Percentiles rank a stretch among this genome's conserved stretches.
Evolutionary conservation across 1,140 invertebrate species (phyloP).

Genomic region (Diachasmimorpha longicaudata): DNA sequence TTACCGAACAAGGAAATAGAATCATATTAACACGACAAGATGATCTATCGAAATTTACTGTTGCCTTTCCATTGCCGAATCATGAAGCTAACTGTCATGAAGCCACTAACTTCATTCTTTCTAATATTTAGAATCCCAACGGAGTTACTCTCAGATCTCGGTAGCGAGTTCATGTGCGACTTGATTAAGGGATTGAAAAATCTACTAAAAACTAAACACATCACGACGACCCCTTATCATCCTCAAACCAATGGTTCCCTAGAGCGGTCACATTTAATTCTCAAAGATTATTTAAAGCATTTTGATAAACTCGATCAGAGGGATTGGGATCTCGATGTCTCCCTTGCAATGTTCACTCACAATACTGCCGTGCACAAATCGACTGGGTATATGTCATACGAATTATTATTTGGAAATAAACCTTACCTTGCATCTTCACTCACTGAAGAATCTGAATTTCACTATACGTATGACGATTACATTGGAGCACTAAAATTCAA

Average conservation of each 20-base stretch:
- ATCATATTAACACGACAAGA: not conserved
- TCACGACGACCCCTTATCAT: conserved; percentile 36
- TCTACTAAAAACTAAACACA: conserved; percentile 7
- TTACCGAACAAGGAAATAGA: not conserved
- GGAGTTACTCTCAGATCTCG: conserved; percentile 44
- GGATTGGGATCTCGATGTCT: conserved; percentile 49
- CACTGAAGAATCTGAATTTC: not conserved
- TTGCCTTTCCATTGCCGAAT: not conserved
- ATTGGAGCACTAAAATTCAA: not conserved
- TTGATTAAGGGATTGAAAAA: not conserved
- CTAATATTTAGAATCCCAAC: conserved; percentile 41
- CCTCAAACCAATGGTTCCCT: no score
- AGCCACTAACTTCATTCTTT: conserved; percentile 32
- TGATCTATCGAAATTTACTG: not conserved
- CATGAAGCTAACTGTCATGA: conserved; percentile 13
- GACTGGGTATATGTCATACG: conserved; percentile 36
- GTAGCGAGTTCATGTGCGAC: conserved; percentile 34
- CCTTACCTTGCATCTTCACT: conserved; percentile 21
- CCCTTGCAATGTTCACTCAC: conserved; percentile 19
- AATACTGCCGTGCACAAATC: conserved; percentile 32
- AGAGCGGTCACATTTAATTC: conserved; percentile 22
- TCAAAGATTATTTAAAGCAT: conserved; percentile 37
- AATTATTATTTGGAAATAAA: conserved; percentile 36
- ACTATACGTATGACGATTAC: no score
- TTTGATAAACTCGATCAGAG: conserved; percentile 33